Evolutionary conservation across 2,113 vertebrate species (phyloP), one percentile per base, ranked within the genome.

Genomic region (Cyprinus carpio): DNA sequence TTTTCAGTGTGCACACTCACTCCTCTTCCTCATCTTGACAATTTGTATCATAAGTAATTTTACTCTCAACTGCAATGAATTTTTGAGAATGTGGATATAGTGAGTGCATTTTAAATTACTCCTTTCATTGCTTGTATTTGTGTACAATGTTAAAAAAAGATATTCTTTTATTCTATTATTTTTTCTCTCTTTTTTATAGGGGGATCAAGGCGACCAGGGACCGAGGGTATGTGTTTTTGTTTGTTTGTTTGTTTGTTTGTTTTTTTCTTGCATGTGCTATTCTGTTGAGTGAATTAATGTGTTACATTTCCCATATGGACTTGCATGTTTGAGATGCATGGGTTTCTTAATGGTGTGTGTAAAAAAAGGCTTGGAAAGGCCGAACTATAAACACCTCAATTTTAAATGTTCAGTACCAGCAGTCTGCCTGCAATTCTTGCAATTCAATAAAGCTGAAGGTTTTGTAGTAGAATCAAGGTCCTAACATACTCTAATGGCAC

Each of bases 1-100:
- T n/a, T n/a, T n/a, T n/a, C n/a, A n/a, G n/a, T n/a, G n/a, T n/a
- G 12, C 20, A 72, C 34, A 49, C 23, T 40, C 31, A n/a, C 20
- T 37, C 11, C 46, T 62, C 2, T 65, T 82, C 75, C 20, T 25
- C 31, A 46, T n/a, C 51, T 84, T 79, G 88, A 92, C 91, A 90
- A 87, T 89, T 87, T 88, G 93, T 94, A 92, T 94, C 88, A 71
- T 91, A 94, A 93, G 90, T 90, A 87, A 92, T 93, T 93, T 90
- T 86, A 90, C 83, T 87, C 86, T 84, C 54, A 83, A 89, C 91
- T 91, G 10, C 92, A 90, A 54, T 77, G 87, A 90, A 92, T 92
- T 89, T 69, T 89, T 92, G 90, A 90, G 90, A 92, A 56, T 88
- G 88, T 40, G 46, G 89, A 90, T 87, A 87, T 93, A 91, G 90